Evolutionary conservation across 2,113 vertebrate species (phyloP).

Genomic region (Ptyas mucosa): DNA sequence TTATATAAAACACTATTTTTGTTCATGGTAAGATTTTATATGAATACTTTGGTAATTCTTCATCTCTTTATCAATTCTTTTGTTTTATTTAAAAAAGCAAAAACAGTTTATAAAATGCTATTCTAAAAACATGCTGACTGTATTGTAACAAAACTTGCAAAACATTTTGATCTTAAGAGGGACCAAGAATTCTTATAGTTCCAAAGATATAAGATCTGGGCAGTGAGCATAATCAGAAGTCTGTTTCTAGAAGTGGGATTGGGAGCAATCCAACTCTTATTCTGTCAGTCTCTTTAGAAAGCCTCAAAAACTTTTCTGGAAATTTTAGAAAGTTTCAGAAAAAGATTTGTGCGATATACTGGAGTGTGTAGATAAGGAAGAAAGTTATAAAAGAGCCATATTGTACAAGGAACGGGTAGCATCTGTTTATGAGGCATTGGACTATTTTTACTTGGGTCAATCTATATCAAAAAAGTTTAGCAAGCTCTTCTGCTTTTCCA

Average conservation of each 20-base stretch:
- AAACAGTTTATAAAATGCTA: not conserved
- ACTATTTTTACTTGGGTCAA: not conserved
- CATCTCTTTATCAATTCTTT: not conserved
- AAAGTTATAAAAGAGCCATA: not conserved
- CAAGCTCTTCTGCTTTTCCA: not conserved
- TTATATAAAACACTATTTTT: slow-evolving; percentile 43
- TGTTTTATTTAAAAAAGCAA: not conserved
- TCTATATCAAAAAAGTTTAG: not conserved
- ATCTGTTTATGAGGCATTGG: not conserved
- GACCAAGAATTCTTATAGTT: not conserved
- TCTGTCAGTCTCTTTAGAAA: not conserved
- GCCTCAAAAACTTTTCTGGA: not conserved
- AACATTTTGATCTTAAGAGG: not conserved
- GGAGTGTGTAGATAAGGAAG: not conserved
- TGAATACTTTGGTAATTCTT: not conserved
- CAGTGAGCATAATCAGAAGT: not conserved
- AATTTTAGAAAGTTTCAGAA: not conserved
- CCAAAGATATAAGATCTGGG: not conserved
- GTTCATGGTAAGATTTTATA: not conserved
- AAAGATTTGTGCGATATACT: not conserved
- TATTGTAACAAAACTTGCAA: not conserved
- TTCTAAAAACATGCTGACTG: slow-evolving; percentile 3
- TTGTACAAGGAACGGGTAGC: not conserved
- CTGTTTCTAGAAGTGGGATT: not conserved
- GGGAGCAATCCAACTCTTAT: not conserved